These are phyloP conservation scores for Entosphenus tridentatus DNA, from an alignment of 2,113 vertebrate species.

Conservation along the genomic window DNA sequence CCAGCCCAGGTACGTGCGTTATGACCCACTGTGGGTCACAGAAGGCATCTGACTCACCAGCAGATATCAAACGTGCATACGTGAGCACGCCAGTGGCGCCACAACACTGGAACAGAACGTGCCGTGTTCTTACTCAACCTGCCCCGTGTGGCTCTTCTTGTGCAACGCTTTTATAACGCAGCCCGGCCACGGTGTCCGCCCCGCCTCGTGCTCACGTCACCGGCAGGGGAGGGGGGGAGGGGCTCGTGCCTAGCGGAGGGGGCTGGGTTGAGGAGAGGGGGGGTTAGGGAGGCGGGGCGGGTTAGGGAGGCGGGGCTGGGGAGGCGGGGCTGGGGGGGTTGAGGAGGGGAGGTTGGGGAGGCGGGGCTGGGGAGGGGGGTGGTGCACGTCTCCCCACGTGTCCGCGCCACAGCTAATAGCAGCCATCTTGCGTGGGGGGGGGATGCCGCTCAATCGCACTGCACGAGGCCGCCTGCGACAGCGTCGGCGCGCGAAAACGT, in stretches of 20 bases:
- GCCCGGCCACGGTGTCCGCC: not conserved
- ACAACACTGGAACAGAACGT: too few relatives aligned
- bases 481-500: too few relatives aligned
- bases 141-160: too few relatives aligned
- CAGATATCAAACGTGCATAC: too few relatives aligned
- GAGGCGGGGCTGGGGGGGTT: slow-evolving; percentile 2
- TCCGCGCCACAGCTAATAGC: not conserved
- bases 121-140: too few relatives aligned
- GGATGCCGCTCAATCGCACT: too few relatives aligned
- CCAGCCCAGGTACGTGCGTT: too few relatives aligned
- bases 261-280: slow-evolving; percentile 14
- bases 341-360: not conserved
- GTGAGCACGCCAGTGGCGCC: too few relatives aligned
- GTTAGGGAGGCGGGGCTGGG: not conserved
- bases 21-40: too few relatives aligned
- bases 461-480: too few relatives aligned
- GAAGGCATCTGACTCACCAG: too few relatives aligned
- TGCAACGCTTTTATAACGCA: not conserved
- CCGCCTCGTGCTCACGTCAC: not conserved
- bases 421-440: not conserved
- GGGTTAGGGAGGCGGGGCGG: not conserved
- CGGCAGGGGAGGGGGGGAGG: slow-evolving; percentile 1
- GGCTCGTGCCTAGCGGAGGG: not conserved
- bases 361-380: not conserved
- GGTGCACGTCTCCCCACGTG: not conserved